These are phyloP conservation scores for Dicerorhinus sumatrensis DNA, from an alignment of 2,113 vertebrate species.

Conservation along the genomic window DNA sequence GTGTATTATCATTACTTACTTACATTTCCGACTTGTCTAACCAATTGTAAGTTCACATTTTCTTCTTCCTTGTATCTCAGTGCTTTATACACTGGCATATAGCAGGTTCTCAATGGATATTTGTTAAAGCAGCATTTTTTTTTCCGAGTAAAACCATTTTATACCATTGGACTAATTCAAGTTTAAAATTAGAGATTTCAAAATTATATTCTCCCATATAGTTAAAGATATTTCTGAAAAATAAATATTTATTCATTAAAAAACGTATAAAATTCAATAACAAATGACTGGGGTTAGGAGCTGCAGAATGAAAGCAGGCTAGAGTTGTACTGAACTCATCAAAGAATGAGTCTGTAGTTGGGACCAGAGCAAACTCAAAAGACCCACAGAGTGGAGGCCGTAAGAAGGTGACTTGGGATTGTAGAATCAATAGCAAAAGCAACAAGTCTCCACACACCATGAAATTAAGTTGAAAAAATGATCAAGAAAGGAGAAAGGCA, in stretches of 20 bases:
- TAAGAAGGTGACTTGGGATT: not conserved
- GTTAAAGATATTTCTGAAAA: not conserved
- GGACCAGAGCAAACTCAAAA: not conserved
- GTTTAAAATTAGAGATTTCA: not conserved
- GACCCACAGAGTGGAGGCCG: rapidly evolving
- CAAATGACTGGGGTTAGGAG: not conserved
- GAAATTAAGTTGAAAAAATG: not conserved
- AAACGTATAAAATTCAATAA: not conserved
- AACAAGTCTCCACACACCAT: not conserved
- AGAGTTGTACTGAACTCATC: not conserved
- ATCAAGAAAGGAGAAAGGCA: not conserved
- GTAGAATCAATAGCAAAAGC: not conserved
- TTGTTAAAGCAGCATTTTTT: not conserved
- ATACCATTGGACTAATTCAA: not conserved
- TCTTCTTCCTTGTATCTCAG: not conserved
- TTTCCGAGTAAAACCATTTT: not conserved
- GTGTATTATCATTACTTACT: not conserved
- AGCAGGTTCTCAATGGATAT: not conserved
- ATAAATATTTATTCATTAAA: not conserved
- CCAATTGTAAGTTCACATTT: not conserved
- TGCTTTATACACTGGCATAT: not conserved
- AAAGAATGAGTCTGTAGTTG: not conserved
- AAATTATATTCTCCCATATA: not conserved
- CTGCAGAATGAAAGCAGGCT: not conserved
- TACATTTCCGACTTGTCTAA: not conserved